A percentile compares a stretch with the other conserved stretches of the same genome.
Conservation (phyloP, 1,140 invertebrate genomes). For the Littorina saxatilis region DNA sequence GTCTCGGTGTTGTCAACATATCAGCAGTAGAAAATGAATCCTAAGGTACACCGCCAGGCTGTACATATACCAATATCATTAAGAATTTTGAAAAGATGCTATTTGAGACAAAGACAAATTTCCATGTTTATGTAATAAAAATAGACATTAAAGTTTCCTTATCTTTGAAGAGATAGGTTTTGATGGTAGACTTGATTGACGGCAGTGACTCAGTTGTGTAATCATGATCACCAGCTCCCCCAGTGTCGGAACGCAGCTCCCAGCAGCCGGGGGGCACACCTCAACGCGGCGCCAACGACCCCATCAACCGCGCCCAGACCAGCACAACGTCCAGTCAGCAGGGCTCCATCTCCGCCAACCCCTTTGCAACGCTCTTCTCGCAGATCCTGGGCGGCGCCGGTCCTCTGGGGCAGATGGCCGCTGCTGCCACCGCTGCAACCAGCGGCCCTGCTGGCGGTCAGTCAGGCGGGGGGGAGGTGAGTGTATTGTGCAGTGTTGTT, state of each 20-base stretch:
- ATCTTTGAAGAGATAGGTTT: background rate
- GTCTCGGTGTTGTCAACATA: too few species aligned
- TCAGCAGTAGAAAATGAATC: too few species aligned
- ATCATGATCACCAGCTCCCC: conserved; percentile 2
- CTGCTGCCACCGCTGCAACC: background rate
- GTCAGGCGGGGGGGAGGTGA: background rate
- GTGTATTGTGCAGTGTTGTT: too few species aligned
- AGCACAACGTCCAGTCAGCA: conserved; percentile 39
- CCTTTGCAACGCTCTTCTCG: conserved; percentile 44
- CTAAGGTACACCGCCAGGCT: too few species aligned
- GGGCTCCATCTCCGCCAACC: conserved; percentile 46
- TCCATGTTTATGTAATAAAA: too few species aligned
- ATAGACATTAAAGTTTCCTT: too few species aligned
- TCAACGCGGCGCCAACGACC: conserved; percentile 19
- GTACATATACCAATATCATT: too few species aligned
- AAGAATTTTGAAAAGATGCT: too few species aligned
- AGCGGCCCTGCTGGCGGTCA: background rate
- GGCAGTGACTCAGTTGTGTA: background rate
- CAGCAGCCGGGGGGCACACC: conserved; percentile 33
- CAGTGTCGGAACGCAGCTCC: conserved; percentile 33
- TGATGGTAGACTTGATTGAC: background rate
- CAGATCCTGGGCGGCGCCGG: conserved; percentile 35
- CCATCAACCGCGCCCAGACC: conserved; percentile 30
- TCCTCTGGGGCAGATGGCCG: conserved; percentile 27
- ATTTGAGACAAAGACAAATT: too few species aligned